Conservation (phyloP, 2,113 vertebrate species). For the Petrocephalus microphthalmus region DNA sequence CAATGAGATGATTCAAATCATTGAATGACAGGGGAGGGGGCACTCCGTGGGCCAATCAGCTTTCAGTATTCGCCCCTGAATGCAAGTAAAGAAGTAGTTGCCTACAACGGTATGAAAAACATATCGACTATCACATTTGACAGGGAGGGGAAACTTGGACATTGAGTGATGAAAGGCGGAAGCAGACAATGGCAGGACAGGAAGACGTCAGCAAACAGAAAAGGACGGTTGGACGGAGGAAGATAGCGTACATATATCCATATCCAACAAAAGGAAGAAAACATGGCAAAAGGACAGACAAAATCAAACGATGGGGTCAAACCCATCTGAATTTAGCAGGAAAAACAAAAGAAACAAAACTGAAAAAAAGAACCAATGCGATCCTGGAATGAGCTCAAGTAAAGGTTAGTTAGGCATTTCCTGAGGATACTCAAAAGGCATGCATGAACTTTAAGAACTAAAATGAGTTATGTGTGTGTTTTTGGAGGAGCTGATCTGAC, state of each 20-base stretch:
- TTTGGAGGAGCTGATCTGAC: slow-evolving; percentile 99
- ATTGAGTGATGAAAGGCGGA: background rate
- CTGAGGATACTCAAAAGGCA: slow-evolving; percentile 38
- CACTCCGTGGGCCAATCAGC: background rate
- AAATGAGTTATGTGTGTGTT: slow-evolving; percentile 63
- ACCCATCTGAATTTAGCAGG: slow-evolving; percentile 2
- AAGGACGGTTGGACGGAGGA: background rate
- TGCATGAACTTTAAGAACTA: slow-evolving; percentile 52
- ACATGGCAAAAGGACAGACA: background rate
- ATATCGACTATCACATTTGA: background rate
- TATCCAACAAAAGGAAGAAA: background rate
- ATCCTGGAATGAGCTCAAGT: slow-evolving; percentile 21
- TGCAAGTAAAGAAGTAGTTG: background rate
- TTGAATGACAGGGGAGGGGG: background rate
- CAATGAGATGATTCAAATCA: background rate
- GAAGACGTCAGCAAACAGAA: background rate
- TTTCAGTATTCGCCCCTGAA: background rate
- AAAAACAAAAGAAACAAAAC: background rate
- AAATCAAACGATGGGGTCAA: slow-evolving; percentile 4
- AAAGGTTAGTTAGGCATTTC: slow-evolving; percentile 23
- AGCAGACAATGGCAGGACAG: background rate
- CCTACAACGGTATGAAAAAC: background rate
- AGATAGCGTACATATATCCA: background rate
- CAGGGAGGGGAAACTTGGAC: background rate
- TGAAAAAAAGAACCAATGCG: slow-evolving; percentile 8